These are phyloP conservation scores for Gibbula magus DNA, from an alignment of 2,888 invertebrate genomes.

Conservation along the genomic window DNA sequence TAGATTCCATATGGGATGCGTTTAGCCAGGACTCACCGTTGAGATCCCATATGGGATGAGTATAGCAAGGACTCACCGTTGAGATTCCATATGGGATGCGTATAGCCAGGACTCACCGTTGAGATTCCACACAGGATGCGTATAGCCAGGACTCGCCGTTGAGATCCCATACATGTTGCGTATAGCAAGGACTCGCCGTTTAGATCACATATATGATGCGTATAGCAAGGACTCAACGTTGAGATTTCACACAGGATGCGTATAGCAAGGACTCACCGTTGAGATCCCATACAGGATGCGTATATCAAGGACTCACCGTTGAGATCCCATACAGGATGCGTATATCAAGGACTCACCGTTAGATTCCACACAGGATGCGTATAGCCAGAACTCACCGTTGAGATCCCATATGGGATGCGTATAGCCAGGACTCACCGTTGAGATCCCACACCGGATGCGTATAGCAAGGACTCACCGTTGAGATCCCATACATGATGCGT, in stretches of 20 bases:
- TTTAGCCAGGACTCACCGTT: not conserved
- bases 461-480: not conserved
- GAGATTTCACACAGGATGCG: no score
- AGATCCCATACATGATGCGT: constrained; percentile 49
- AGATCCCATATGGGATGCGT: no score
- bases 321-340: no score
- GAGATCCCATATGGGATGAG: constrained; percentile 48
- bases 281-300: constrained; percentile 49
- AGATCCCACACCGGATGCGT: no score
- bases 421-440: no score
- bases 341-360: not conserved
- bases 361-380: constrained; percentile 48
- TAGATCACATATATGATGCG: constrained; percentile 49
- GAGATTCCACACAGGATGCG: constrained; percentile 49
- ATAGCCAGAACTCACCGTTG: constrained; percentile 56
- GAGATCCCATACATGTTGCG: no score
- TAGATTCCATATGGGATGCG: no score
- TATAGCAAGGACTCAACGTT: constrained; percentile 54
- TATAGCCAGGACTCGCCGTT: constrained; percentile 54
- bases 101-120: not conserved
- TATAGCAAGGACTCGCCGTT: not conserved
- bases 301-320: constrained; percentile 53
- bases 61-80: constrained; percentile 54
- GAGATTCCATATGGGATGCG: no score
- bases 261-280: not conserved